Base-by-base conservation (phyloP, 64 coral and sea anemone species). In the Platygyra sinensis region DNA sequence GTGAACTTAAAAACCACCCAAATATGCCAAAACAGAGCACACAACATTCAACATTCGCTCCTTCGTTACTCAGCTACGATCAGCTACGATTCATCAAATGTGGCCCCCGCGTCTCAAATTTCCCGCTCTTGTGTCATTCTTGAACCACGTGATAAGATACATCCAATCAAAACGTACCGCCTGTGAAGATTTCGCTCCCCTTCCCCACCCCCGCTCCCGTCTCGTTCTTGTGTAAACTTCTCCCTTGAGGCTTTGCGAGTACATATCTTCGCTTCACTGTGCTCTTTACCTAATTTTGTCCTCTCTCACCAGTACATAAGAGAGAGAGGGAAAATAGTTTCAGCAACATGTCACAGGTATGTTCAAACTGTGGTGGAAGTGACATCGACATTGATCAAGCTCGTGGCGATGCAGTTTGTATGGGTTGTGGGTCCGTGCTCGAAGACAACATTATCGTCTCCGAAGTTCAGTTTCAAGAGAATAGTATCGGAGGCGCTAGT, bases 401-500 rank as follows among this genome's bases (percentile, higher is more conserved):
- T 52, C 97, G 97, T 36, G 97, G 97, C 7, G 93, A 99, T 88
- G 94, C 97, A 1, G 97, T 99, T 15, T 99, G 97, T 49, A 93
- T 93, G 73, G 93, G 93, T 19, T 99, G 97, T 67, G 97, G 97
- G 4, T 99, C 97, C 8, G 97, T 99, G 16, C 91, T 99, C 20
- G 97, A 99, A 78, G 97, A 99, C 57, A 96, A 95, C 49, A 95
- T 95, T 39, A 99, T 99, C 54, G 91, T 99, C 20, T 99, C 97
- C 31, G 97, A 99, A 76, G 97, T 99, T 17, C 91, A 93, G 38
- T 99, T 99, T 89, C 97, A 99, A 55, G 97, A 99, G 64, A 99
- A 95, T 51, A 95, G 91, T 57, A 87, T 93, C 18, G 97, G 97
- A 52, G 97, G 97, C 74, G 82, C 94, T 24, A 99, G 97, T 91